Conservation (phyloP, 2,797 vertebrate genomes). For the Manis pentadactyla region DNA sequence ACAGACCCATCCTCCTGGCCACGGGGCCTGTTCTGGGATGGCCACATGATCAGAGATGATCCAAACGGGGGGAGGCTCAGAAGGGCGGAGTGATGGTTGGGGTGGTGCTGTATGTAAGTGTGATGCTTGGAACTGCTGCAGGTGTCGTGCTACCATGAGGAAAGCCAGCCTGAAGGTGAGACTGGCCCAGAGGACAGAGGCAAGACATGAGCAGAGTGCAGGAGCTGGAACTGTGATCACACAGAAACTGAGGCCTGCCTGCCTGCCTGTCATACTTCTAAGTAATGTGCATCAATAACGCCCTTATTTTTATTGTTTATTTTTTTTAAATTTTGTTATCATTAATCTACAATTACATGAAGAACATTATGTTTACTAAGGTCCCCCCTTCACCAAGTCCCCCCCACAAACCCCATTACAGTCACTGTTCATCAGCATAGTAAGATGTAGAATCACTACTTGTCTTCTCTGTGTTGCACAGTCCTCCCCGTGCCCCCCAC, state of each 20-base stretch:
- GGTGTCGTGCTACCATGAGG: neutral
- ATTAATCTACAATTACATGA: no score
- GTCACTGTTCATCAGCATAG: no score
- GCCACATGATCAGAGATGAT: neutral
- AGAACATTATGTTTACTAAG: no score
- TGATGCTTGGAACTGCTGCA: neutral
- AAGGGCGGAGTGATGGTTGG: neutral
- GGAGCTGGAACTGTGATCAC: no score
- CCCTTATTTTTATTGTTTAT: neutral
- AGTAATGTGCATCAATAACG: neutral
- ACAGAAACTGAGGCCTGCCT: neutral
- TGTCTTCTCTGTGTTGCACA: no score
- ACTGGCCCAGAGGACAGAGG: neutral
- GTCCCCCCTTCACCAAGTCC: no score
- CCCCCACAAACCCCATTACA: no score
- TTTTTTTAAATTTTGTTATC: neutral
- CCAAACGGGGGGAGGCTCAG: neutral
- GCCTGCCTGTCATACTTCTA: neutral
- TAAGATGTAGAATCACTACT: no score
- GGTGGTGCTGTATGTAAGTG: neutral
- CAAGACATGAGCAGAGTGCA: neutral
- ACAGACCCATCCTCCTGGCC: neutral
- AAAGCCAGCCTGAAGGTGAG: neutral
- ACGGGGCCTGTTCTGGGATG: neutral
- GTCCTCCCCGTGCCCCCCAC: no score